A percentile compares a stretch with the other conserved stretches of the same genome.
Conservation (phyloP, 2,113 vertebrate species). For the Vimba vimba region DNA sequence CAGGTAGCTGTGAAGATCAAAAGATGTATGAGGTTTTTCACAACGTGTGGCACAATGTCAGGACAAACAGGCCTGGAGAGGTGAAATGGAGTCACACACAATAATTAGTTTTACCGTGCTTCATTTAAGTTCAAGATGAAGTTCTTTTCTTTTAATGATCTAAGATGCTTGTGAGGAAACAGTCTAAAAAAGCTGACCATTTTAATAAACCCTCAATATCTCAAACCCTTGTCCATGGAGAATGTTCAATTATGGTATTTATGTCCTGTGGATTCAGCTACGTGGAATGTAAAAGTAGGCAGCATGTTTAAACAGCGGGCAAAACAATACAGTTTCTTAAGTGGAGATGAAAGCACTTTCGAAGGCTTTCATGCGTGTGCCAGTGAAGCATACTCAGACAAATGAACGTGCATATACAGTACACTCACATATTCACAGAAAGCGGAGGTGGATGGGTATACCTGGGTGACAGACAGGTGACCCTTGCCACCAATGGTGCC, state of each 20-base stretch:
- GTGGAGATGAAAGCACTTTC: constrained; percentile 24
- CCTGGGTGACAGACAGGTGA: constrained; percentile 54
- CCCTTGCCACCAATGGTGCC: constrained; percentile 39
- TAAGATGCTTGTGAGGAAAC: neutral
- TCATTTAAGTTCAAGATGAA: constrained; percentile 21
- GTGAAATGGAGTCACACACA: constrained; percentile 3
- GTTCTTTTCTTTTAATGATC: neutral
- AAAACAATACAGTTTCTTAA: constrained; percentile 18
- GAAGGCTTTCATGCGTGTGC: neutral
- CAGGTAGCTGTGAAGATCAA: constrained; percentile 7
- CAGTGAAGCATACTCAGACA: neutral
- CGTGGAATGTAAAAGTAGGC: neutral
- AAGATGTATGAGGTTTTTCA: constrained; percentile 19
- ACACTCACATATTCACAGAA: neutral
- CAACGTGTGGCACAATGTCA: neutral
- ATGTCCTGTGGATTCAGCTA: neutral
- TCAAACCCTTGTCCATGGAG: neutral
- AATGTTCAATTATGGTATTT: constrained; percentile 14
- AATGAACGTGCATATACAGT: constrained; percentile 1
- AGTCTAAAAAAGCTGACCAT: neutral
- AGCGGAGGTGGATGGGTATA: neutral
- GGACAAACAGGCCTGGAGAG: neutral
- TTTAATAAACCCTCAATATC: constrained; percentile 15
- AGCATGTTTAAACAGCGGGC: neutral
- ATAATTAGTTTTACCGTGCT: constrained; percentile 24